Conservation (phyloP, 1,140 invertebrate species). For the Psilanteris sp. region DNA sequence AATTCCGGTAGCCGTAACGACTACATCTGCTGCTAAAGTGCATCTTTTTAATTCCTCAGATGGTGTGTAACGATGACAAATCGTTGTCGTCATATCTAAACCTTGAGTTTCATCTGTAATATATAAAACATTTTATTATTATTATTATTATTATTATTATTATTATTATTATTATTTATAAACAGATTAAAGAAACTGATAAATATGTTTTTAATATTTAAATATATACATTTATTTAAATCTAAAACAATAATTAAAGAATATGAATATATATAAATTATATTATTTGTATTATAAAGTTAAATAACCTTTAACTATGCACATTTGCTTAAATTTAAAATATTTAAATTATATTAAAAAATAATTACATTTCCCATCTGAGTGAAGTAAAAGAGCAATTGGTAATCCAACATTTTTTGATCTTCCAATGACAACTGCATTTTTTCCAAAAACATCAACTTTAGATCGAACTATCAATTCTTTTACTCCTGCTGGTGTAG, state of each 20-base stretch:
- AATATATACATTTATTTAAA: too few species aligned
- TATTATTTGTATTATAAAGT: too few species aligned
- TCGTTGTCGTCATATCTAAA: slow-evolving; percentile 91
- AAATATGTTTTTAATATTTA: too few species aligned
- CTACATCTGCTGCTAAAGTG: slow-evolving; percentile 88
- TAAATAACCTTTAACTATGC: too few species aligned
- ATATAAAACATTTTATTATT: slow-evolving; percentile 4
- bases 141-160: too few species aligned
- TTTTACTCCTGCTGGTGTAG: slow-evolving; percentile 90
- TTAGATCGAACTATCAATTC: slow-evolving; percentile 87
- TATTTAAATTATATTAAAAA: too few species aligned
- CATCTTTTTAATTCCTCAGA: slow-evolving; percentile 85
- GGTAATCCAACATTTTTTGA: slow-evolving; percentile 95
- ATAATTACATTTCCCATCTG: slow-evolving; percentile 84
- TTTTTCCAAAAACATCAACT: slow-evolving; percentile 90
- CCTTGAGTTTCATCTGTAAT: slow-evolving; percentile 81
- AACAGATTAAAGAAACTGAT: too few species aligned
- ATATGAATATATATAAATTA: too few species aligned
- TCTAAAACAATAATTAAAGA: too few species aligned
- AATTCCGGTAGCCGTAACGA: slow-evolving; percentile 90
- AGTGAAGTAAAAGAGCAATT: slow-evolving; percentile 89
- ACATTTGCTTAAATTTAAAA: too few species aligned
- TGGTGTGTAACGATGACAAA: slow-evolving; percentile 93
- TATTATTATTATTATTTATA: too few species aligned
- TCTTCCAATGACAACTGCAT: slow-evolving; percentile 92